phyloP scores from a whole-genome alignment of 53 echinoderm and acorn worm species.

The Temnopleurus reevesii region DNA sequence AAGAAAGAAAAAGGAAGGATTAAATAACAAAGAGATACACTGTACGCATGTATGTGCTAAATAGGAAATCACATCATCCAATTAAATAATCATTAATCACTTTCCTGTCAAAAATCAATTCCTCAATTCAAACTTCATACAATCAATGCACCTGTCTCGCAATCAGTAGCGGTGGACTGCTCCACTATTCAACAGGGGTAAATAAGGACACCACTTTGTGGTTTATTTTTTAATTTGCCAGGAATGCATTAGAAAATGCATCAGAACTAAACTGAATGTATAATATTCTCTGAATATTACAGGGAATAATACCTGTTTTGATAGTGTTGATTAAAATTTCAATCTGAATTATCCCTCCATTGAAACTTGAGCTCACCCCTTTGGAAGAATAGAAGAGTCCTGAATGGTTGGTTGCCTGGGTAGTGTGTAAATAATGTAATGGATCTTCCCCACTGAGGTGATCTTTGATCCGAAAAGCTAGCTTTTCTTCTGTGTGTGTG shows the following conservation, averaged over 20 bases:
- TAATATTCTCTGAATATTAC: too few relatives aligned
- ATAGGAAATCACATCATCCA: constrained; percentile 20
- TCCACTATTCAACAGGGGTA: neutral
- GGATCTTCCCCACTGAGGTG: neutral
- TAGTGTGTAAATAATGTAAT: constrained; percentile 36
- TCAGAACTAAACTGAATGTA: too few relatives aligned
- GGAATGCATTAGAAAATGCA: too few relatives aligned
- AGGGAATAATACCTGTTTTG: too few relatives aligned
- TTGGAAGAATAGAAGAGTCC: constrained; percentile 35
- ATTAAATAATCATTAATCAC: neutral
- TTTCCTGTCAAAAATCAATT: neutral
- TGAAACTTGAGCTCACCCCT: constrained; percentile 9
- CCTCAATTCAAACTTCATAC: neutral
- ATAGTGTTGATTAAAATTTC: too few relatives aligned
- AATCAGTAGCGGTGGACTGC: neutral
- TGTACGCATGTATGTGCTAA: neutral
- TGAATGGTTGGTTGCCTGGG: constrained; percentile 45
- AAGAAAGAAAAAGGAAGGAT: neutral
- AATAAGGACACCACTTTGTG: too few relatives aligned
- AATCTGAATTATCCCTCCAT: too few relatives aligned
- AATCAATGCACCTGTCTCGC: neutral
- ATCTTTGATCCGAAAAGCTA: constrained; percentile 1
- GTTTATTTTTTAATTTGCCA: too few relatives aligned
- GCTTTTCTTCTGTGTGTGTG: constrained; percentile 27
- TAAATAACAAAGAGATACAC: neutral